Conservation (phyloP, 2,797 vertebrate species). For the Neosilurus mollespiculum region DNA sequence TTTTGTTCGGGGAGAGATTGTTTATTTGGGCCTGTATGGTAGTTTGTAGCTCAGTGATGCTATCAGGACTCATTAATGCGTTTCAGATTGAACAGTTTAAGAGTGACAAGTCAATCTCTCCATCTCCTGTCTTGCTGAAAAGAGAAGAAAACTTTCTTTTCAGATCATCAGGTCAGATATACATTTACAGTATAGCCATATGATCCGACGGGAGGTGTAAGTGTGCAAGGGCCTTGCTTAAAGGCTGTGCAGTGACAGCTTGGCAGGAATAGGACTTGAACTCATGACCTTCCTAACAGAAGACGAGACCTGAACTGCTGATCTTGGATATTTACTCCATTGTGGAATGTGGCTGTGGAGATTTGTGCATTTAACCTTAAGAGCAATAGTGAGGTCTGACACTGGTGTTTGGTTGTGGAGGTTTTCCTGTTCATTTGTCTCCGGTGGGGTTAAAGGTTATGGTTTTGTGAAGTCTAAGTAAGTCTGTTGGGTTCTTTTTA, state of each 20-base stretch:
- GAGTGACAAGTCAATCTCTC: background rate
- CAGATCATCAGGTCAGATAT: no score
- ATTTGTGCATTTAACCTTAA: background rate
- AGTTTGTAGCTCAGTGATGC: background rate
- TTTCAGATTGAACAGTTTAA: background rate
- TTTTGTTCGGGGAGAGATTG: background rate
- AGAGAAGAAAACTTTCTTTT: background rate
- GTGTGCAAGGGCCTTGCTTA: background rate
- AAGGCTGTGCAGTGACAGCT: background rate
- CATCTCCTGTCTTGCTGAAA: background rate
- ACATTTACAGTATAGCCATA: background rate
- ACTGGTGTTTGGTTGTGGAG: background rate
- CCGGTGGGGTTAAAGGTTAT: background rate
- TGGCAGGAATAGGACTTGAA: background rate
- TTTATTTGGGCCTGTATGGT: background rate
- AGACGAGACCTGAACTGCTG: background rate
- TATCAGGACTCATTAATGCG: background rate
- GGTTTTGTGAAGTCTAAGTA: background rate
- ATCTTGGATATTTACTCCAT: background rate
- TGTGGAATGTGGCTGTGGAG: background rate
- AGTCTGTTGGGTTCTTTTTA: no score
- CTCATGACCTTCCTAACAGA: background rate
- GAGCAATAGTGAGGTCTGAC: background rate
- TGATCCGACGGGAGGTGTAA: background rate
- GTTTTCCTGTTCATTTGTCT: background rate